Evolutionary conservation across 2,888 invertebrate species (phyloP), one percentile per base, ranked within the genome.

Genomic region (Pandemis cinnamomeana): DNA sequence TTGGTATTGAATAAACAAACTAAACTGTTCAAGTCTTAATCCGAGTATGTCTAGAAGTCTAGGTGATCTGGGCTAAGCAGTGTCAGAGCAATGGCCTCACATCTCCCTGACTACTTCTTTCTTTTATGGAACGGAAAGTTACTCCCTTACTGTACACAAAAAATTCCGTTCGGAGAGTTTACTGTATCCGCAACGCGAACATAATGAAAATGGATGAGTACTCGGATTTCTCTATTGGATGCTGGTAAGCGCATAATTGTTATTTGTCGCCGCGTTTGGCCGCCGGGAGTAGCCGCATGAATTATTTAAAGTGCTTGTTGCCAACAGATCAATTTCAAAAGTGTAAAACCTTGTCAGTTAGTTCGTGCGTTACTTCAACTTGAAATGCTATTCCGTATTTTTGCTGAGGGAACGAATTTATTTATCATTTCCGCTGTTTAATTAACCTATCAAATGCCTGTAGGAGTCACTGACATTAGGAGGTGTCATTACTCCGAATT

Each of bases 161-260:
- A 73, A 64, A 53, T 75, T 69, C 67, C 68, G 42, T n/a, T 58
- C 42, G 61, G 63, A 71, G 67, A 71, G 67, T 67, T 67, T 67
- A 66, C 36, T 27, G 20, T 62, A 71, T 62, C 58, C 58, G 8
- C 60, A 8, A 60, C 15, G 58, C 58, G 27, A 11, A 60, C 53
- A 55, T 72, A 76, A 76, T 76, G 61, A 71, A 67, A 72, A 76
- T 72, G 67, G 67, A 76, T 76, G 75, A 67, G 62, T 42, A 20
- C 71, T 69, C 71, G 62, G 62, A 70, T 20, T 61, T 53, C 46
- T 36, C 70, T 48, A 61, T 46, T 10, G 53, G 60, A 36, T n/a
- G 64, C 55, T 63, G 69, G 55, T 69, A 51, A 51, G 60, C 64
- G 51, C 53, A 61, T 67, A 62, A 74, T 67, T 74, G 53, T 74